These are phyloP conservation scores for Corythaeola cristata DNA, from an alignment of 2,113 vertebrate species.

Conservation along the genomic window DNA sequence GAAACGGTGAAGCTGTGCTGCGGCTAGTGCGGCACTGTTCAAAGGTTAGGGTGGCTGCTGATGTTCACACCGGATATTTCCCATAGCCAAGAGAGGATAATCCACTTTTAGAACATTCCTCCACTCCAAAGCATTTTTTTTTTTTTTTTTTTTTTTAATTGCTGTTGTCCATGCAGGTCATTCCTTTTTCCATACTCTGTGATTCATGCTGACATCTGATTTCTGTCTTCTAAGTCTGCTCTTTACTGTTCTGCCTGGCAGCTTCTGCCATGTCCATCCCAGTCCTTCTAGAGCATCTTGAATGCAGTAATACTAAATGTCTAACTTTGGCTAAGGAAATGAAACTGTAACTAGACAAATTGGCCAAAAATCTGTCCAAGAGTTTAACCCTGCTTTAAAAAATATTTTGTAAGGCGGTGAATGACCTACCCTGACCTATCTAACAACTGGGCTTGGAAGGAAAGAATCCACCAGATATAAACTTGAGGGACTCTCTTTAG, in stretches of 20 bases:
- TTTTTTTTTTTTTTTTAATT: background rate
- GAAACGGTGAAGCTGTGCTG: background rate
- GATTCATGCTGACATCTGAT: background rate
- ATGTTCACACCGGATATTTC: background rate
- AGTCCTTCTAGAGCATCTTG: background rate
- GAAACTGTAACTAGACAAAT: background rate
- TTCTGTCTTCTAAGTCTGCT: background rate
- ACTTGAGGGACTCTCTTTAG: background rate
- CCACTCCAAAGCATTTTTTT: background rate
- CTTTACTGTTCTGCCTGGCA: background rate
- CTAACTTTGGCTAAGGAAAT: background rate
- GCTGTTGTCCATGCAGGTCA: background rate
- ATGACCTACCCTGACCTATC: background rate
- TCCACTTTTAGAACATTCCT: background rate
- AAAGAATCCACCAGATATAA: background rate
- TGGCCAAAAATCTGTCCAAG: background rate
- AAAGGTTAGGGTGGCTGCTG: background rate
- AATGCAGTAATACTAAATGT: background rate
- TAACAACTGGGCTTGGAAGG: background rate
- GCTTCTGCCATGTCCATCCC: background rate
- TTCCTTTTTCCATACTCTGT: background rate
- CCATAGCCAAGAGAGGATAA: background rate
- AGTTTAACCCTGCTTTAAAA: background rate
- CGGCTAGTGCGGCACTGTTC: rapidly evolving
- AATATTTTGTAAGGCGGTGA: background rate